A percentile compares a stretch with the other conserved stretches of the same genome.
Evolutionary conservation across 37 sponge, comb jelly and placozoan species (phyloP).

Genomic region (Crambe crambe): DNA sequence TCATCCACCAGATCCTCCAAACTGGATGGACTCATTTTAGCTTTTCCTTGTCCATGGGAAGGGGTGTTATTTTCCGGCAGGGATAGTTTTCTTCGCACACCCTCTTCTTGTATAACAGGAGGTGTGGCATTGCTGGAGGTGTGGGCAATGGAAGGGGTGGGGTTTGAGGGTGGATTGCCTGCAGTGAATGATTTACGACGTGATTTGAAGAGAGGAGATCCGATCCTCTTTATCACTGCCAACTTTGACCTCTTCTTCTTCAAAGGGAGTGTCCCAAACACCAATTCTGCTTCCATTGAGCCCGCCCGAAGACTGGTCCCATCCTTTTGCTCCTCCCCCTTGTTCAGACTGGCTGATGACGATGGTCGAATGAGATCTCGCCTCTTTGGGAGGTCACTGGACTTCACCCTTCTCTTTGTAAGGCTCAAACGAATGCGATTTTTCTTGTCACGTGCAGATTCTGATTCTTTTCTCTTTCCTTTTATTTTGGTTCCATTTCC

Average conservation of each 20-base stretch:
- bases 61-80: not conserved
- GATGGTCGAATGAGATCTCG: not conserved
- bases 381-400: not conserved
- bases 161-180: not conserved
- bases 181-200: constrained; percentile 3
- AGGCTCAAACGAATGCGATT: no score
- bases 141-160: not conserved
- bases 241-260: constrained; percentile 8
- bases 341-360: not conserved
- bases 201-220: constrained; percentile 5
- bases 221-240: not conserved
- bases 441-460: no score
- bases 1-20: not conserved
- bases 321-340: not conserved
- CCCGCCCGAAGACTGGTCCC: not conserved
- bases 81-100: not conserved
- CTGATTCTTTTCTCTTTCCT: not conserved
- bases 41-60: no score
- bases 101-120: not conserved
- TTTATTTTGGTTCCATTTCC: not conserved
- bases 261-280: not conserved
- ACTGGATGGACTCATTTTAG: not conserved
- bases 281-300: not conserved
- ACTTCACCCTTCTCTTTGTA: not conserved
- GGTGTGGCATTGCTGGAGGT: not conserved